Percentiles rank a stretch among this genome's conserved stretches.
phyloP scores from a whole-genome alignment of 1,140 invertebrate species.

The Pogonognathellus flavescens region DNA sequence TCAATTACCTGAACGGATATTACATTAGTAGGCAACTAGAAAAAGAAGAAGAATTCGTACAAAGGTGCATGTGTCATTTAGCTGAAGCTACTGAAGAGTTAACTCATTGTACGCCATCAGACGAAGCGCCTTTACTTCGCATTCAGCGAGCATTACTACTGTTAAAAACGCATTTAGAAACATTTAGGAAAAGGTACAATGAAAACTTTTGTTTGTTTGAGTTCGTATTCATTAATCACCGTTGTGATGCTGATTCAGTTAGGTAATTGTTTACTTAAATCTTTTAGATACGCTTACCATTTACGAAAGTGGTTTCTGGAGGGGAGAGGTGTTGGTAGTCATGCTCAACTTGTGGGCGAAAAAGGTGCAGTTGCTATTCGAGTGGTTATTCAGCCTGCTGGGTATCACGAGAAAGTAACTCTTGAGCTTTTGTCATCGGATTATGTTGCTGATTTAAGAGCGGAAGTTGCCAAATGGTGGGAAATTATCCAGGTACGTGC shows the following conservation, averaged over 20 bases:
- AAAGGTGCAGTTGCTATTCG: slow-evolving; percentile 76
- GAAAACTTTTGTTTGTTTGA: not conserved
- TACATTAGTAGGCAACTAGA: slow-evolving; percentile 92
- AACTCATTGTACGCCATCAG: slow-evolving; percentile 71
- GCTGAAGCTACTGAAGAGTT: slow-evolving; percentile 83
- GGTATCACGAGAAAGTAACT: slow-evolving; percentile 78
- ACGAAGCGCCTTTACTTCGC: slow-evolving; percentile 86
- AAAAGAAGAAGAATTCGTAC: slow-evolving; percentile 91
- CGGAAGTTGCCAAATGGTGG: slow-evolving; percentile 95
- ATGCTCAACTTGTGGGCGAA: slow-evolving; percentile 76
- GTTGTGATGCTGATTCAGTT: slow-evolving; percentile 10
- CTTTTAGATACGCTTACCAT: slow-evolving; percentile 84
- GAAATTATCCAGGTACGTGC: slow-evolving; percentile 73
- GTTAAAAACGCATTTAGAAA: slow-evolving; percentile 92
- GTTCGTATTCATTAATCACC: not conserved
- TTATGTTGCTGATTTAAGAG: slow-evolving; percentile 89
- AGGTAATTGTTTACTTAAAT: slow-evolving; percentile 41
- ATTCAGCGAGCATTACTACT: slow-evolving; percentile 90
- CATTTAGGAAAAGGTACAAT: slow-evolving; percentile 83
- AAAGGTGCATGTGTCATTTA: slow-evolving; percentile 91
- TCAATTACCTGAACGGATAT: slow-evolving; percentile 92
- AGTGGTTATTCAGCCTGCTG: slow-evolving; percentile 87
- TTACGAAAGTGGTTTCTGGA: slow-evolving; percentile 86
- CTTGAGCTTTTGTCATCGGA: slow-evolving; percentile 84
- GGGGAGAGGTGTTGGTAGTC: slow-evolving; percentile 80